Evolutionary conservation across 2,797 vertebrate genomes (phyloP).

Genomic region (Myiothlypis coronata): DNA sequence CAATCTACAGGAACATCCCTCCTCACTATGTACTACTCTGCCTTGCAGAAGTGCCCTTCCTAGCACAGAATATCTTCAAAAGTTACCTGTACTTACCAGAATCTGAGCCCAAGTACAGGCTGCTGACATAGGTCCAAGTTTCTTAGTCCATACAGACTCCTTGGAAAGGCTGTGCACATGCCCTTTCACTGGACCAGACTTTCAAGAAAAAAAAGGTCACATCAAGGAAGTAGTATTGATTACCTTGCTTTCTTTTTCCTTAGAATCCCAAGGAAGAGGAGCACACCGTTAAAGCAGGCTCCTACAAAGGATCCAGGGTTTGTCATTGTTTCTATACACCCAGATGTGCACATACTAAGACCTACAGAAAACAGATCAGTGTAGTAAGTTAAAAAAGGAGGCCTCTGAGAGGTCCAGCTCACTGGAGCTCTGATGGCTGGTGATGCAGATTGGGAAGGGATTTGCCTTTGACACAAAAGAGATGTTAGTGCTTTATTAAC

Average conservation of each 20-base stretch:
- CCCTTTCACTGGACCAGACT: background rate
- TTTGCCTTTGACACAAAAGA: background rate
- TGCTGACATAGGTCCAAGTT: background rate
- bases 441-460: background rate
- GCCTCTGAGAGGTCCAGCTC: background rate
- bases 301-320: background rate
- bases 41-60: background rate
- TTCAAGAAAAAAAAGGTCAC: background rate
- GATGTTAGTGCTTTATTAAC: background rate
- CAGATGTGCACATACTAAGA: background rate
- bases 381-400: background rate
- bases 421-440: background rate
- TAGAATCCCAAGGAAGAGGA: background rate
- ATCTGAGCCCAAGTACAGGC: background rate
- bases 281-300: background rate
- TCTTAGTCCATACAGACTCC: background rate
- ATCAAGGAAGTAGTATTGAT: background rate
- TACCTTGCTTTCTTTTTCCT: background rate
- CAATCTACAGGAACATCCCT: background rate
- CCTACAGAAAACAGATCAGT: background rate
- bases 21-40: background rate
- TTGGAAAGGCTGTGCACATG: background rate
- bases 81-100: slow-evolving; percentile 3
- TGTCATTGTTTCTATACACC: background rate
- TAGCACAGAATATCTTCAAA: background rate